These are phyloP conservation scores for Formicarius rufipectus DNA, from an alignment of 2,113 vertebrate species.

Conservation along the genomic window DNA sequence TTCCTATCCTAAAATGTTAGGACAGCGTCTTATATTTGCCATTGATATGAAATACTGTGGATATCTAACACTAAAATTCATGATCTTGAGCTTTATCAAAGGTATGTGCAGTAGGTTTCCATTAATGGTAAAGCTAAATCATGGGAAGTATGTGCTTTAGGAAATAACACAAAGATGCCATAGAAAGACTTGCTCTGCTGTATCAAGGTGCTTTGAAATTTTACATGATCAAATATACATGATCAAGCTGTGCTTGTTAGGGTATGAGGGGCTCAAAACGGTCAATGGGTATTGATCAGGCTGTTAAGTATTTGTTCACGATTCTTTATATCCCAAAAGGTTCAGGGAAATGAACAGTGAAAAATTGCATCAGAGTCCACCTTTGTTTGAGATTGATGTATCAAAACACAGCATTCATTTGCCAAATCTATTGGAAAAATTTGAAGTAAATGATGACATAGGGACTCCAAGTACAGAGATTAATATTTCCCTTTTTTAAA, in stretches of 20 bases:
- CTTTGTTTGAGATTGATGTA: slow-evolving; percentile 65
- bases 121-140: slow-evolving; percentile 37
- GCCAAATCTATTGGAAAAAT: slow-evolving; percentile 42
- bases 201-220: slow-evolving; percentile 75
- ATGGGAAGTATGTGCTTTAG: slow-evolving; percentile 32
- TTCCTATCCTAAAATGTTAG: slow-evolving; percentile 67
- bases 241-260: slow-evolving; percentile 79
- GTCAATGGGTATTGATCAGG: slow-evolving; percentile 82
- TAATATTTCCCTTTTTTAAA: background rate
- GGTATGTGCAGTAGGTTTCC: slow-evolving; percentile 54
- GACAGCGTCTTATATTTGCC: slow-evolving; percentile 65
- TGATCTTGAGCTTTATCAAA: slow-evolving; percentile 62
- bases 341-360: slow-evolving; percentile 69
- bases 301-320: slow-evolving; percentile 76
- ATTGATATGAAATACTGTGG: slow-evolving; percentile 48
- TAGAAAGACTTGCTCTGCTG: slow-evolving; percentile 56
- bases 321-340: slow-evolving; percentile 76
- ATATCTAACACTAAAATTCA: slow-evolving; percentile 46
- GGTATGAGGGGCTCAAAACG: slow-evolving; percentile 56
- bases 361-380: slow-evolving; percentile 53
- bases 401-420: background rate
- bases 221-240: slow-evolving; percentile 79
- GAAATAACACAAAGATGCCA: slow-evolving; percentile 61
- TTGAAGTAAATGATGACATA: background rate
- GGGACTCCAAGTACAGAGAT: background rate